phyloP scores from a whole-genome alignment of 2,797 vertebrate species.

The Chaetodon trifasciatus region DNA sequence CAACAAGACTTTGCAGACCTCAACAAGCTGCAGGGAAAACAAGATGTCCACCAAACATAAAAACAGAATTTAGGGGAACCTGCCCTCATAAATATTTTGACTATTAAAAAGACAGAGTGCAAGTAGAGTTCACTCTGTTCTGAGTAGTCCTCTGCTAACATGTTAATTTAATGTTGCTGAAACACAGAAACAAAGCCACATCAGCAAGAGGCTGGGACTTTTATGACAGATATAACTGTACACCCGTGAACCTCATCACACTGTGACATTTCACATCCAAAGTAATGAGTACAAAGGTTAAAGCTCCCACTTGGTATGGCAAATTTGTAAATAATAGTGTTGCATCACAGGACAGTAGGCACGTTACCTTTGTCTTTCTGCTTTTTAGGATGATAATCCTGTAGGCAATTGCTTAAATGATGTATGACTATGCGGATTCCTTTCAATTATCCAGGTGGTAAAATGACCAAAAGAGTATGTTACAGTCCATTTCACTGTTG shows the following conservation, averaged over 20 bases:
- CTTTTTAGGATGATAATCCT: background rate
- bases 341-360: background rate
- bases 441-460: background rate
- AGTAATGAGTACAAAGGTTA: constrained; percentile 5
- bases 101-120: constrained; percentile 6
- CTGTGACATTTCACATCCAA: constrained; percentile 15
- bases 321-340: constrained; percentile 11
- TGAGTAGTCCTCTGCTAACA: background rate
- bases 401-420: background rate
- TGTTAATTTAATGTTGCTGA: constrained; percentile 5
- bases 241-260: background rate
- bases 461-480: background rate
- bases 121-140: constrained; percentile 9
- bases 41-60: constrained; percentile 10
- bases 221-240: background rate
- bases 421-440: background rate
- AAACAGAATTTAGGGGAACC: constrained; percentile 27
- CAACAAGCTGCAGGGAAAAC: constrained; percentile 32
- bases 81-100: constrained; percentile 37
- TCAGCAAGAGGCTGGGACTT: background rate
- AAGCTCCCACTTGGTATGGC: constrained; percentile 10
- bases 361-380: background rate
- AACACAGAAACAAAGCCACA: background rate
- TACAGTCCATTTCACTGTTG: background rate
- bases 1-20: background rate